Percentiles rank a stretch among this genome's conserved stretches.
phyloP scores from a whole-genome alignment of 2,797 vertebrate species.

The Betta splendens region DNA sequence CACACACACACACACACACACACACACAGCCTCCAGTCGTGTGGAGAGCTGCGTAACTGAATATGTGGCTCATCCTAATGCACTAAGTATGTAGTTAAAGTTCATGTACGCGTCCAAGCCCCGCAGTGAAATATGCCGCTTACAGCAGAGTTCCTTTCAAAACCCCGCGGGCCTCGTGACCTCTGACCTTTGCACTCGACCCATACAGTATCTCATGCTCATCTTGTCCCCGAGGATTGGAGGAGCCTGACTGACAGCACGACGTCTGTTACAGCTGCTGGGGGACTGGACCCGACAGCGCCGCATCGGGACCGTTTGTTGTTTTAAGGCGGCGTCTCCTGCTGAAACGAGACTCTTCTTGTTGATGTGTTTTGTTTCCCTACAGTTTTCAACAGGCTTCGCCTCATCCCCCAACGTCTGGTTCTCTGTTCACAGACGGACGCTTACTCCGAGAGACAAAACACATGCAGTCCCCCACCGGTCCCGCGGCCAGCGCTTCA shows the following conservation, averaged over 20 bases:
- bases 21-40: too few relatives aligned
- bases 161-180: conserved; percentile 8
- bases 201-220: conserved; percentile 44
- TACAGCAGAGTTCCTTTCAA: conserved; percentile 13
- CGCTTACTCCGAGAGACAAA: conserved; percentile 53
- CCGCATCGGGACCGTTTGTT: conserved; percentile 9
- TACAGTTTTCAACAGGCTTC: conserved; percentile 25
- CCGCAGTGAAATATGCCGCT: conserved; percentile 21
- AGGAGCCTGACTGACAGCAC: conserved; percentile 45
- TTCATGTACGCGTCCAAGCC: conserved; percentile 4
- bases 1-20: too few relatives aligned
- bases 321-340: conserved; percentile 12
- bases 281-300: conserved; percentile 18
- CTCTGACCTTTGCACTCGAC: conserved; percentile 56
- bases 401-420: conserved; percentile 33
- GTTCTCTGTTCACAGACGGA: conserved; percentile 28
- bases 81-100: conserved; percentile 5
- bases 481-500: conserved; percentile 34
- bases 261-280: conserved; percentile 22
- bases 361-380: background rate
- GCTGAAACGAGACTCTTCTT: background rate
- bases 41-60: conserved; percentile 1
- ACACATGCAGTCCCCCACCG: conserved; percentile 55
- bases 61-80: conserved; percentile 15
- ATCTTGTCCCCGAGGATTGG: conserved; percentile 26